Base-by-base conservation (phyloP, 2,888 invertebrate genomes). In the Cynaeus angustus region DNA sequence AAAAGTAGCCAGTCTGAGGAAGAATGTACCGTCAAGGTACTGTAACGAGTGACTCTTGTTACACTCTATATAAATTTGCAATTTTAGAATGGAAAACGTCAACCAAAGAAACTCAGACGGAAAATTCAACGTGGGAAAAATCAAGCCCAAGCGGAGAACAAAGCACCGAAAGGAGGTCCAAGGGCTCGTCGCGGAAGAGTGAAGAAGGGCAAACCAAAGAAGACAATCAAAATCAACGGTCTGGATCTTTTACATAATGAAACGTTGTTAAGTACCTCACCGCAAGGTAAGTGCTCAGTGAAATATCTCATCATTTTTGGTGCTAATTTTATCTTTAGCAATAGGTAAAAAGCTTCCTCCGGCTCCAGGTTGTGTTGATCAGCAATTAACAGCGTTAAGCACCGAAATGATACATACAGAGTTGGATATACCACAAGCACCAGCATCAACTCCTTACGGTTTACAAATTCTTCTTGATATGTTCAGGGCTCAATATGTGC, bases 331-430 rank as follows among this genome's bases (percentile, higher is more conserved):
- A n/a, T 56, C 71, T 77, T 76, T 73, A 82, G 88, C 89, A 52
- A 87, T 88, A 78, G 90, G 91, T 6, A 91, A 91, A 81, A 92
- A 91, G 83, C 88, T 93, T 73, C 94, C 94, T 38, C 94, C 96
- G 28, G 96, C 96, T 50, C 96, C 95, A 7, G 97, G 97, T 61
- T 95, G 95, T 83, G 94, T 97, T 68, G 96, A 95, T 85, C 96
- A 96, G 83, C 95, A 96, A 76, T 86, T 97, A 68, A 94, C 95
- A 2, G 91, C 93, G 46, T 86, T 96, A 59, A 88, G 88, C 58
- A 91, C 93, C 43, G 91, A 91, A 81, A 88, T 91, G 69, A 89
- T 93, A 71, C 96, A 96, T 84, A 90, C 92, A 64, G 96, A 96
- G 86, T 86, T 96, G 77, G 92, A 94, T 77, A 94, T 95, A 84